Base-by-base conservation (phyloP, 2,797 vertebrate species). In the Betta splendens region DNA sequence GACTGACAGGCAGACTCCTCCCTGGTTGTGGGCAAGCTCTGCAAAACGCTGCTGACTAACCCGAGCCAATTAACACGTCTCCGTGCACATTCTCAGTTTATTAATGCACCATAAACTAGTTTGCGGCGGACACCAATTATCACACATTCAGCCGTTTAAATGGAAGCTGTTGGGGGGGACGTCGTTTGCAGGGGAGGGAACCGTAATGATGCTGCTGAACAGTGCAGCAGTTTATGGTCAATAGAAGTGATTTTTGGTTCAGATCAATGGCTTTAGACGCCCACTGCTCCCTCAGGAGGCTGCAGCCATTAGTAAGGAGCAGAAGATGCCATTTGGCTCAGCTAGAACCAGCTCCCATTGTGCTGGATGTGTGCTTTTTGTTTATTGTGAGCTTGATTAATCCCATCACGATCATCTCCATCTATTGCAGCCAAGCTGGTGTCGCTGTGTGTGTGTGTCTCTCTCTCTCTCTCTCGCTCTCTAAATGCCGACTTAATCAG, bases 41-140 rank as follows among this genome's bases (percentile, higher is more conserved):
- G 64, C 45, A 25, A 46, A 9, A 62, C 60, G 62, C 74, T 71
- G 68, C 43, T 71, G 60, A 75, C 69, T 45, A 64, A 63, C 72
- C 64, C 12, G 3, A 68, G 72, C 81, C 84, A 88, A 87, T 89
- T 84, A 89, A 66, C 81, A 73, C 64, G 15, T 81, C 64, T 79
- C 63, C 10, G 10, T 45, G 57, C 64, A 45, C 51, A 53, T 63
- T 46, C 43, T n/a, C 31, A 67, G 69, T 80, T 83, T 73, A 79
- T 85, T 81, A 81, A 84, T 73, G 79, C 48, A 39, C 44, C 48
- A 69, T 69, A 65, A 67, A 76, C 60, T 39, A 57, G 44, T 79
- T 64, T 23, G 43, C 61, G 50, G 59, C 32, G 25, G 33, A 75
- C 53, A 51, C 61, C 70, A 85, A 76, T 88, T 83, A 82, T 54